Evolutionary conservation across 1,140 invertebrate species (phyloP).

Genomic region (Brachionus paranguensis): DNA sequence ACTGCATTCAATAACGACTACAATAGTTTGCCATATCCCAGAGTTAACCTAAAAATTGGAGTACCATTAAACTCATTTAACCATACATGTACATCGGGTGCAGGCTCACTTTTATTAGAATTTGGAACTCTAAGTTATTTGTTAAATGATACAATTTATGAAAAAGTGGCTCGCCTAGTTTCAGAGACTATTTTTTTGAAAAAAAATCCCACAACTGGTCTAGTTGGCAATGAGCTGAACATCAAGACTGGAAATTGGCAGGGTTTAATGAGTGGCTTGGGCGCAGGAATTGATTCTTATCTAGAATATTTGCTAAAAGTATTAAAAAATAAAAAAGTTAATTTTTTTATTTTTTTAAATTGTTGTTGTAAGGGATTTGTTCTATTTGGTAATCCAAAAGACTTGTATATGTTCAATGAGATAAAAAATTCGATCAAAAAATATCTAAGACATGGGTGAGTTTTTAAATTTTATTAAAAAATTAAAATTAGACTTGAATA

Average conservation of each 20-base stretch:
- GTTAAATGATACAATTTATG: conserved; percentile 62
- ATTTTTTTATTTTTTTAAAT: background rate
- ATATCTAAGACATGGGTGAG: background rate
- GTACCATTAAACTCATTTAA: conserved; percentile 58
- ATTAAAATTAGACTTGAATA: background rate
- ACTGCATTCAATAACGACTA: conserved; percentile 61
- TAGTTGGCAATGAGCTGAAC: conserved; percentile 56
- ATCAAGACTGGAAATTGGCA: conserved; percentile 55
- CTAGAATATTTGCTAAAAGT: conserved; percentile 67
- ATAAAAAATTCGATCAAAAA: conserved; percentile 3
- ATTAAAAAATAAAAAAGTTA: conserved; percentile 46
- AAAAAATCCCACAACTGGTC: conserved; percentile 62
- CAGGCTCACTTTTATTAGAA: conserved; percentile 65
- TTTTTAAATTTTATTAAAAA: conserved; percentile 37
- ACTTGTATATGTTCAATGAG: background rate
- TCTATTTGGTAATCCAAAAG: background rate
- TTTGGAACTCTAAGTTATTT: conserved; percentile 64
- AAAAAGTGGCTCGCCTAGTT: conserved; percentile 61
- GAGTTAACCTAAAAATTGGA: conserved; percentile 58
- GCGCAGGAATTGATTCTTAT: conserved; percentile 67
- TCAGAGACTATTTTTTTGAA: conserved; percentile 60
- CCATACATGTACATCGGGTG: conserved; percentile 66
- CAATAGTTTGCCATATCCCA: conserved; percentile 62
- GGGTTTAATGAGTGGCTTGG: conserved; percentile 62
- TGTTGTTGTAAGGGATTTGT: background rate